Base-by-base conservation (phyloP, 37 sponge, comb jelly and placozoan species). In the Spongilla lacustris region DNA sequence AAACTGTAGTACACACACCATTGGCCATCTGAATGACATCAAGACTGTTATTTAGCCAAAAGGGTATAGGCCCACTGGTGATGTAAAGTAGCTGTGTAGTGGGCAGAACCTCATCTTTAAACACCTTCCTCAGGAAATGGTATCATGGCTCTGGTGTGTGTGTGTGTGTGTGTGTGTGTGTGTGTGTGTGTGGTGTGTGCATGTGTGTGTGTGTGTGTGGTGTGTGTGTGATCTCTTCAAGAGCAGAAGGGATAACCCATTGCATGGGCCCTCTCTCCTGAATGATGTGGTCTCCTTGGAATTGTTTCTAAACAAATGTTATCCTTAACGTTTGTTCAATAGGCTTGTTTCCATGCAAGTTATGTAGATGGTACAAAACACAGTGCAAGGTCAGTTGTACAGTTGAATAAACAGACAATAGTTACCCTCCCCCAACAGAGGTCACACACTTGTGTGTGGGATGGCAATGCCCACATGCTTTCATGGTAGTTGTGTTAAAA, bases 101-200 rank as follows among this genome's bases (percentile, higher is more conserved):
- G n/a, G n/a, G n/a, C n/a, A 46, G 46, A 4, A 46, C 8, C 46
- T 46, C 8, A 8, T 46, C 46, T 46, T 46, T 46, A 46, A 46
- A 46, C 8, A 46, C 8, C 8, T 4, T 10, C 46, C 46, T 46
- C 46, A 46, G 46, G 46, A 46, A 46, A 46, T 46, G 46, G 46
- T 46, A 35, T 46, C 46, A 46, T 46, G 46, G 4, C 22, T 74
- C 32, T 74, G 26, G 71, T 70, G 71, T 70, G 71, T 70, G 71
- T 70, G 71, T 28, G 71, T 70, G 71, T 70, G 71, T 70, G 71
- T 70, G 71, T 70, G 71, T 9, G 71, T 11, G 71, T 4, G 71
- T 75, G 75, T 75, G 29, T 32, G 33, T 77, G 78, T 23, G 24
- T 77, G 78, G 49, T 77, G 75, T 77, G 78, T 77, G 49, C 38